Evolutionary conservation across 2,113 vertebrate genomes (phyloP).

Genomic region (Gallinago paraguaiae): DNA sequence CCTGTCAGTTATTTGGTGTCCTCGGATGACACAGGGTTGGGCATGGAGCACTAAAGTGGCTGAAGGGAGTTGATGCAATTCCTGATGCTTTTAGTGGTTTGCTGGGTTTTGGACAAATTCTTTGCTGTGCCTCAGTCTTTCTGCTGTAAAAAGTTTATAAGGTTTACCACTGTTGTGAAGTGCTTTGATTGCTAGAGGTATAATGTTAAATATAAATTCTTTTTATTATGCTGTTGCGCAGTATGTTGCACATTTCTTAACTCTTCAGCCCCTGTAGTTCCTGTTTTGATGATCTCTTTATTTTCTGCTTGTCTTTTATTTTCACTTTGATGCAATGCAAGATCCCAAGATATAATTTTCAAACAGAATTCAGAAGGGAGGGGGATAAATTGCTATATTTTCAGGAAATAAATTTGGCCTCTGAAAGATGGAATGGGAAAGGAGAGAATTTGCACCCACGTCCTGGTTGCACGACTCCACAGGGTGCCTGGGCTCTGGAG

Average conservation of each 20-base stretch:
- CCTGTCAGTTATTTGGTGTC: background rate
- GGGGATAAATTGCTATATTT: background rate
- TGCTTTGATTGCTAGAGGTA: background rate
- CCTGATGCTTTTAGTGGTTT: background rate
- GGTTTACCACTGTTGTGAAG: background rate
- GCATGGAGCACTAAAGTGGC: background rate
- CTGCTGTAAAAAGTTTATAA: background rate
- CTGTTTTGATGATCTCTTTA: background rate
- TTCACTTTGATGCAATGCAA: background rate
- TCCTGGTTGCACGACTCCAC: accelerated
- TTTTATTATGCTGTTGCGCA: background rate
- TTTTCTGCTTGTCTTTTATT: background rate
- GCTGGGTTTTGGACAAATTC: background rate
- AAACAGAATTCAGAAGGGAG: background rate
- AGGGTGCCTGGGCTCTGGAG: background rate
- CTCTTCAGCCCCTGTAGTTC: background rate
- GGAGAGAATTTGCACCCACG: accelerated
- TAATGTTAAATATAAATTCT: background rate
- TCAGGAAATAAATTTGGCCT: background rate
- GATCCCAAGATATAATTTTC: background rate
- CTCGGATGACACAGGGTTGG: background rate
- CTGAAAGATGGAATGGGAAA: background rate
- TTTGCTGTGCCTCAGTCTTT: background rate
- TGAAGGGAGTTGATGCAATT: background rate
- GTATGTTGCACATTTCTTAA: background rate